A percentile compares a stretch with the other conserved stretches of the same genome.
Conservation (phyloP, 2,888 invertebrate genomes). For the Xanthorhoe spadicearia region DNA sequence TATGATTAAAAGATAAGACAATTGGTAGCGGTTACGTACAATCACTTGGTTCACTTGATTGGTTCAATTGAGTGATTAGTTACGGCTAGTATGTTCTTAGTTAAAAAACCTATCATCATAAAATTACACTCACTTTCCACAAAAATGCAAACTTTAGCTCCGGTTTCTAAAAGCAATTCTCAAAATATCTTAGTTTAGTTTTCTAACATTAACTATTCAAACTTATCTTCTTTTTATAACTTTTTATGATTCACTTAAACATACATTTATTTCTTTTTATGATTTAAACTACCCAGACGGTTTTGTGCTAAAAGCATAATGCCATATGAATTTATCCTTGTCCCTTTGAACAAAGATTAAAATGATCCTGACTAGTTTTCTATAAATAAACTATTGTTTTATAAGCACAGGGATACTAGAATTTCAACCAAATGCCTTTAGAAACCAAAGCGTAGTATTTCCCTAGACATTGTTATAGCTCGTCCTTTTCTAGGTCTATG, state of each 20-base stretch:
- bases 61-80: constrained; percentile 7
- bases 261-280: too few species aligned
- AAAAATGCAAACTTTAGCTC: constrained; percentile 6
- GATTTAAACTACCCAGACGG: too few species aligned
- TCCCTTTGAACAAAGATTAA: background rate
- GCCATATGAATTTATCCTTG: background rate
- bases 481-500: constrained; percentile 92
- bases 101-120: constrained; percentile 6
- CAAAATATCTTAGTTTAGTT: background rate
- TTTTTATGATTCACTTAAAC: too few species aligned
- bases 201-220: too few species aligned
- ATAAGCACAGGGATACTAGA: background rate
- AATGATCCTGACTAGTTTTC: background rate
- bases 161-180: constrained; percentile 5
- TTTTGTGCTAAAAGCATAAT: too few species aligned
- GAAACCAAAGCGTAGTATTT: constrained; percentile 1
- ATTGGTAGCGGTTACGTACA: background rate
- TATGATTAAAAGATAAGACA: background rate
- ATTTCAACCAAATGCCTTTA: background rate
- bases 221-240: too few species aligned
- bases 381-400: background rate
- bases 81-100: background rate
- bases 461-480: constrained; percentile 82
- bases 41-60: background rate
- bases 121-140: constrained; percentile 4